phyloP scores from a whole-genome alignment of 2,113 vertebrate genomes.

The Sinocyclocheilus grahami region DNA sequence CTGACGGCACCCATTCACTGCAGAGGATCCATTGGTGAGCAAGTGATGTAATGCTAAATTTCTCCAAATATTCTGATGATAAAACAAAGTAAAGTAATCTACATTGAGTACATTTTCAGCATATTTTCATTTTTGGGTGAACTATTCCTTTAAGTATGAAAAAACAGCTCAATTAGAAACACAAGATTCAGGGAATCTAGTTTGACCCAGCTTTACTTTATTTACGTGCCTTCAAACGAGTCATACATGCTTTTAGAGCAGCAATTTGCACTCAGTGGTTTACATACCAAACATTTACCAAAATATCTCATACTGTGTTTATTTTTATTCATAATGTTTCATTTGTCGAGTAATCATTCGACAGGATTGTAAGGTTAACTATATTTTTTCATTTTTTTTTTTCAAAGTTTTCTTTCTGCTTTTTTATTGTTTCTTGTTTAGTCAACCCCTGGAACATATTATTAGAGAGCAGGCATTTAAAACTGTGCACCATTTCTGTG shows the following conservation, averaged over 20 bases:
- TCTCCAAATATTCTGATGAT: not conserved
- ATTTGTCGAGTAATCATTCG: not conserved
- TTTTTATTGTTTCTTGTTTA: not conserved
- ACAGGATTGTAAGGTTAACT: not conserved
- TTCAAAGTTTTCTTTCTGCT: not conserved
- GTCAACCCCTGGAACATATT: not conserved
- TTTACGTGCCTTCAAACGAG: constrained; percentile 67
- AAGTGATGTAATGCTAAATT: not conserved
- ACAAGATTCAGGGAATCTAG: constrained; percentile 63
- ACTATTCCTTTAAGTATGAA: constrained; percentile 34
- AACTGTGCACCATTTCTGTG: not conserved
- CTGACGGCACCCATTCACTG: not conserved
- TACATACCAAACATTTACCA: constrained; percentile 17
- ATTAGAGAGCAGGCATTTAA: constrained; percentile 9
- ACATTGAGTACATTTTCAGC: not conserved
- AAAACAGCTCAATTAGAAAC: constrained; percentile 49
- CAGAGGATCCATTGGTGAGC: not conserved
- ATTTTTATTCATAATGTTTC: not conserved
- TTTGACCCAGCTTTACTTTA: constrained; percentile 65
- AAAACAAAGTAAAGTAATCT: not conserved
- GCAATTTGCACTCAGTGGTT: constrained; percentile 43
- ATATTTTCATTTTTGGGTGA: not conserved
- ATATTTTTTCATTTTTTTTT: too few relatives aligned
- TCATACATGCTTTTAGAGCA: constrained; percentile 54
- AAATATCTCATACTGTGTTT: constrained; percentile 6